Evolutionary conservation across 2,888 invertebrate genomes (phyloP).

Genomic region (Aphodius sticticus): DNA sequence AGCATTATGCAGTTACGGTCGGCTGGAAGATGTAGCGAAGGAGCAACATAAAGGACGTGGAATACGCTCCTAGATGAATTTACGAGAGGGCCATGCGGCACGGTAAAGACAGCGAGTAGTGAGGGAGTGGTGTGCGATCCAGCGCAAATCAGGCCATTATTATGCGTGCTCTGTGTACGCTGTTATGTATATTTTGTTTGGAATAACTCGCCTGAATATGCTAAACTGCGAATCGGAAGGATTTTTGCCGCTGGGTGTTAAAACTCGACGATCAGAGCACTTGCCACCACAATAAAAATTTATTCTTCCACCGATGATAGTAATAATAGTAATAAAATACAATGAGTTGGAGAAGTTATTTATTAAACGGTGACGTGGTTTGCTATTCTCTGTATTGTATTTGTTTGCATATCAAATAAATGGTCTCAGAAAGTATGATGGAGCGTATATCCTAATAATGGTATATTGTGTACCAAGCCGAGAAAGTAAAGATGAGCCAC

Average conservation of each 20-base stretch:
- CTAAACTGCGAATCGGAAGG: neutral
- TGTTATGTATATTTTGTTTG: conserved; percentile 4
- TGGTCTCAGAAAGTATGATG: too few relatives aligned
- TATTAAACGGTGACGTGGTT: neutral
- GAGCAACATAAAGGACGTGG: neutral
- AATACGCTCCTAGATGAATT: neutral
- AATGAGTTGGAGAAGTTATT: neutral
- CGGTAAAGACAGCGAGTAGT: neutral
- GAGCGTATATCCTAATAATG: too few relatives aligned
- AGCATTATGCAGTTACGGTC: neutral
- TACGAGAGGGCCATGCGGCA: neutral
- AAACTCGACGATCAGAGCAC: neutral
- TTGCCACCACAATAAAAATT: neutral
- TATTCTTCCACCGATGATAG: neutral
- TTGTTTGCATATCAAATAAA: too few relatives aligned
- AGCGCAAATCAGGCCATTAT: neutral
- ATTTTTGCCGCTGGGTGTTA: neutral
- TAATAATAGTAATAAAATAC: neutral
- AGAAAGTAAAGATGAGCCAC: too few relatives aligned
- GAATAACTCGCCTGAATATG: conserved; percentile 4
- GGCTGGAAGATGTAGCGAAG: neutral
- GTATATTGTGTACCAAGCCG: too few relatives aligned
- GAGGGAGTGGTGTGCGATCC: neutral
- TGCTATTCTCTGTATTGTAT: neutral
- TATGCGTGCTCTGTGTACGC: neutral